These are phyloP conservation scores for Sarcophaga subvicina DNA, from an alignment of 2,888 invertebrate species.

Conservation along the genomic window DNA sequence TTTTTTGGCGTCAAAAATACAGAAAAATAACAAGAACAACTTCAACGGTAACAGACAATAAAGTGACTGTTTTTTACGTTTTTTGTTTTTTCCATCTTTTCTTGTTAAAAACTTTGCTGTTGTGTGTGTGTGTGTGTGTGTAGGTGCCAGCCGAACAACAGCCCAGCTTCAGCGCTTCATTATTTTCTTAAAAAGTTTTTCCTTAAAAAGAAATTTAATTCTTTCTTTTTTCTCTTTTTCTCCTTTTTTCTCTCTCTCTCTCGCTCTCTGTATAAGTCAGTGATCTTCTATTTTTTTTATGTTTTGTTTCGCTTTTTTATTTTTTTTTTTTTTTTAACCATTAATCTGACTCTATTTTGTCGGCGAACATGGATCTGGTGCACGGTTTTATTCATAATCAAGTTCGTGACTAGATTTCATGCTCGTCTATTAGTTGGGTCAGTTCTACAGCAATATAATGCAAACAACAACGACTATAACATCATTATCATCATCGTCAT, in stretches of 20 bases:
- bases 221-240: constrained; percentile 6
- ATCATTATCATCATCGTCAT: constrained; percentile 26
- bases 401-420: constrained; percentile 83
- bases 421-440: constrained; percentile 83
- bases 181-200: constrained; percentile 25
- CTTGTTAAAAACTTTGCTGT: not conserved
- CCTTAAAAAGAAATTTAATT: not conserved
- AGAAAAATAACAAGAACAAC: constrained; percentile 13
- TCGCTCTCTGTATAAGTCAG: not conserved
- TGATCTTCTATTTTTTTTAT: constrained; percentile 26
- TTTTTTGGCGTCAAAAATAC: constrained; percentile 36
- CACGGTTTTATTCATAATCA: constrained; percentile 82
- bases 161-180: not conserved
- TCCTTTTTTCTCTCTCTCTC: not conserved
- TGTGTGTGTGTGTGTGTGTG: not conserved
- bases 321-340: constrained; percentile 45
- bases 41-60: not conserved
- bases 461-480: constrained; percentile 34
- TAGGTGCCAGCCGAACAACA: not conserved
- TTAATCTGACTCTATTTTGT: constrained; percentile 82
- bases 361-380: constrained; percentile 83
- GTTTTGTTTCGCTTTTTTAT: constrained; percentile 26
- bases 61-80: not conserved
- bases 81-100: too few species aligned
- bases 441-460: constrained; percentile 75